phyloP scores from a whole-genome alignment of 2,888 invertebrate genomes.

The Hemithea aestivaria region DNA sequence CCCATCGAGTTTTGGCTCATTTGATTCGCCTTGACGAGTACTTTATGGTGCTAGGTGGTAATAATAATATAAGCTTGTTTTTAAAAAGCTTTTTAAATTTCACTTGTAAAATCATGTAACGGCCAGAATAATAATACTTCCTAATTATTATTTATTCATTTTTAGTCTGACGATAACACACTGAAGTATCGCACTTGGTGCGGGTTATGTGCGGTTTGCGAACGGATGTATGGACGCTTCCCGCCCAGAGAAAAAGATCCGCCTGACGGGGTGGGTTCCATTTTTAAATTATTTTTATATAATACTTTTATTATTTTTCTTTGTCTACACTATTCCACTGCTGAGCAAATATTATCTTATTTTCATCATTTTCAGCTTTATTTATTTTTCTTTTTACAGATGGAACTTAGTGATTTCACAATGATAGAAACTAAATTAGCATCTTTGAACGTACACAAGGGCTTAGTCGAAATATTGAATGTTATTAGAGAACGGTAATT shows the following conservation, averaged over 20 bases:
- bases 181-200: constrained; percentile 88
- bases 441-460: constrained; percentile 63
- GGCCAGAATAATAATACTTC: too few relatives aligned
- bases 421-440: constrained; percentile 80
- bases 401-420: constrained; percentile 84
- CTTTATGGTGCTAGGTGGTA: too few relatives aligned
- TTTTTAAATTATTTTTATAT: too few relatives aligned
- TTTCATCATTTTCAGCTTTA: constrained; percentile 2
- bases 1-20: too few relatives aligned
- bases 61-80: too few relatives aligned
- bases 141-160: constrained; percentile 28
- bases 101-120: too few relatives aligned
- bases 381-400: constrained; percentile 56
- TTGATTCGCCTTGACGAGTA: too few relatives aligned
- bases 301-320: too few relatives aligned
- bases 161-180: constrained; percentile 56
- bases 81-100: too few relatives aligned
- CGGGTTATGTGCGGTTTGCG: constrained; percentile 87
- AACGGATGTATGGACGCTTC: constrained; percentile 82
- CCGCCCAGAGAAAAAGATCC: constrained; percentile 82
- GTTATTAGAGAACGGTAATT: constrained; percentile 62
- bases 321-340: neutral
- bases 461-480: constrained; percentile 71
- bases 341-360: too few relatives aligned
- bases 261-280: constrained; percentile 80